phyloP scores from a whole-genome alignment of 2,888 invertebrate genomes.

The Trichacis sp. region DNA sequence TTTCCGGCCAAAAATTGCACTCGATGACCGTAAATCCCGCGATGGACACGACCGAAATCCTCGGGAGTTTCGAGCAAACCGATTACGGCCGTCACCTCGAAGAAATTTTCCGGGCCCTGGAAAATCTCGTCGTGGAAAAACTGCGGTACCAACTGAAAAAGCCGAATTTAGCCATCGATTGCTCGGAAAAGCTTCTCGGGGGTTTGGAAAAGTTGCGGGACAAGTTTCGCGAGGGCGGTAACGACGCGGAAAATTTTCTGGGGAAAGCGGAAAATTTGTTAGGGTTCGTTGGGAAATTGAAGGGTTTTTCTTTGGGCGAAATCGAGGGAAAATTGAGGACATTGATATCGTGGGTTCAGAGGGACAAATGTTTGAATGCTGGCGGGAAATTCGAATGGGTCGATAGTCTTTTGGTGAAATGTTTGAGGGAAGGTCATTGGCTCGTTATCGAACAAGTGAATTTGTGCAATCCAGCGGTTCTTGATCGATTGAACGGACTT shows the following conservation, averaged over 20 bases:
- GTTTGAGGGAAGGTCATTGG: conserved; percentile 86
- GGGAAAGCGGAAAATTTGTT: conserved; percentile 64
- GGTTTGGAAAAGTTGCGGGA: conserved; percentile 53
- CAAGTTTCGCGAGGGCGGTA: conserved; percentile 15
- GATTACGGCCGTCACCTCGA: conserved; percentile 82
- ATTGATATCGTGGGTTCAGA: conserved; percentile 69
- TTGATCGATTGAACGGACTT: conserved; percentile 95
- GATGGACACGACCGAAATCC: conserved; percentile 93
- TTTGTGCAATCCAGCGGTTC: conserved; percentile 94
- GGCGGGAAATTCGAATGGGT: conserved; percentile 96
- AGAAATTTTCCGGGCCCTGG: conserved; percentile 74
- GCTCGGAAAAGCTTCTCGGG: conserved; percentile 53
- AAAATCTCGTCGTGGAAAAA: conserved; percentile 71
- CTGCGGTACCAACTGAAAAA: conserved; percentile 66
- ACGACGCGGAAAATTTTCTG: conserved; percentile 68
- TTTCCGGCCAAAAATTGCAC: conserved; percentile 80
- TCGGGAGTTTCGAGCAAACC: conserved; percentile 97
- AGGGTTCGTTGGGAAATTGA: conserved; percentile 56
- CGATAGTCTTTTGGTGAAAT: conserved; percentile 88
- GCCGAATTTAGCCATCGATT: conserved; percentile 42
- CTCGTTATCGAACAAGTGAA: conserved; percentile 93
- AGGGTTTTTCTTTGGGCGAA: conserved; percentile 52
- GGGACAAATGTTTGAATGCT: conserved; percentile 77
- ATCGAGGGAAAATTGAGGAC: conserved; percentile 64
- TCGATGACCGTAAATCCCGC: conserved; percentile 88